phyloP scores from a whole-genome alignment of 2,888 invertebrate genomes.

The Habrosyne pyritoides region DNA sequence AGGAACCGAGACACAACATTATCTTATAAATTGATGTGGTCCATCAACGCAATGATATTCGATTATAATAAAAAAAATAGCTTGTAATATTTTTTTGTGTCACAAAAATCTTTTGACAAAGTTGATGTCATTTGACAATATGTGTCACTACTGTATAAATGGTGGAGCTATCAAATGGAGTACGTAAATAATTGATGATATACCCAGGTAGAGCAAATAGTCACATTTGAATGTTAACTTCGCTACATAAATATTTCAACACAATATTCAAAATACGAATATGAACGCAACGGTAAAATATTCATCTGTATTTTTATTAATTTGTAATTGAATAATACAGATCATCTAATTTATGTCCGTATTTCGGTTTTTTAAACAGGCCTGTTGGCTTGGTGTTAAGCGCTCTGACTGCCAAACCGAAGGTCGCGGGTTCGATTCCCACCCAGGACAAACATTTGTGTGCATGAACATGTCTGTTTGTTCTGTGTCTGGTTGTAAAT shows the following conservation, averaged over 20 bases:
- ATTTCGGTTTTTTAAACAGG: no score
- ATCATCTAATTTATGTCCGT: no score
- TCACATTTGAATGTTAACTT: neutral
- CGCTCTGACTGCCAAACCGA: no score
- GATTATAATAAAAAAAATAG: slow-evolving; percentile 41
- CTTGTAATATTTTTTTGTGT: neutral
- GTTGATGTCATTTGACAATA: neutral
- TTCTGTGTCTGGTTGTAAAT: no score
- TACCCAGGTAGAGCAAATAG: neutral
- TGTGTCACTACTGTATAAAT: neutral
- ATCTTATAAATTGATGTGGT: slow-evolving; percentile 54
- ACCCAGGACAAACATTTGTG: no score
- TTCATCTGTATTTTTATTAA: neutral
- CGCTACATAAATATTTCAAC: neutral
- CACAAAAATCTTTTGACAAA: neutral
- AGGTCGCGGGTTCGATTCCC: no score
- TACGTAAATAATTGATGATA: neutral
- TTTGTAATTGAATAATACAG: no score
- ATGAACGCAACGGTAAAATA: neutral
- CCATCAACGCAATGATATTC: slow-evolving; percentile 52
- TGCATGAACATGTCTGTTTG: no score
- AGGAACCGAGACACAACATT: slow-evolving; percentile 32
- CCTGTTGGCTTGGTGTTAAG: no score
- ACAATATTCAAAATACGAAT: neutral
- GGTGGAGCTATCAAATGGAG: neutral